phyloP scores from a whole-genome alignment of 2,113 vertebrate genomes.

The Anthoscopus minutus region DNA sequence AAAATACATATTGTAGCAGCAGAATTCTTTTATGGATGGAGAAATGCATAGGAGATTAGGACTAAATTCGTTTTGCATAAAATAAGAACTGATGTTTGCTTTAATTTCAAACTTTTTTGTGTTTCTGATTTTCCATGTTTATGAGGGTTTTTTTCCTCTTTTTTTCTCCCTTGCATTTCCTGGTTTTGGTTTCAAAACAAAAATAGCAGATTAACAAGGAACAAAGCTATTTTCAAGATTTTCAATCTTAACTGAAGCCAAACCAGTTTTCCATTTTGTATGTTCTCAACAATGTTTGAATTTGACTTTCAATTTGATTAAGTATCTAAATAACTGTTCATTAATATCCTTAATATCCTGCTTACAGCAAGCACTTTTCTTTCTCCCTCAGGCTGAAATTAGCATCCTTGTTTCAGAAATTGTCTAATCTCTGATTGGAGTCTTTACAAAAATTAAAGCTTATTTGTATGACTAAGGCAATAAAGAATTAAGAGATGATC shows the following conservation, averaged over 20 bases:
- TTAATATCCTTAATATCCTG: neutral
- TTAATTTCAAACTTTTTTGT: neutral
- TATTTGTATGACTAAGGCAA: neutral
- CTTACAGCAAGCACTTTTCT: neutral
- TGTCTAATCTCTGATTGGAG: neutral
- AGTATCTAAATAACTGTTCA: neutral
- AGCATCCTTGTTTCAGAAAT: neutral
- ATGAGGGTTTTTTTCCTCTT: rapidly evolving
- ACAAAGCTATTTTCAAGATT: neutral
- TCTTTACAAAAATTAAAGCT: neutral
- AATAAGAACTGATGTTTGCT: neutral
- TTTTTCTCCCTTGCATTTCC: neutral
- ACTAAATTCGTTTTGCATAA: neutral
- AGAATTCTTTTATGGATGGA: neutral
- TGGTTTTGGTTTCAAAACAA: neutral
- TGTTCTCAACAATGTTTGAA: neutral
- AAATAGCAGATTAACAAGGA: neutral
- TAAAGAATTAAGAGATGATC: neutral
- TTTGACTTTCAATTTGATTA: neutral
- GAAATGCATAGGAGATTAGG: neutral
- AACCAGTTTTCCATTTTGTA: neutral
- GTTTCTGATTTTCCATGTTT: neutral
- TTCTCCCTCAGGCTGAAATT: neutral
- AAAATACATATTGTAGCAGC: neutral
- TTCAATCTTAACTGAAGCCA: neutral